These are phyloP conservation scores for Catostylus mosaicus DNA, from an alignment of 30 jellyfish, hydroid and myxozoan species.

Conservation along the genomic window DNA sequence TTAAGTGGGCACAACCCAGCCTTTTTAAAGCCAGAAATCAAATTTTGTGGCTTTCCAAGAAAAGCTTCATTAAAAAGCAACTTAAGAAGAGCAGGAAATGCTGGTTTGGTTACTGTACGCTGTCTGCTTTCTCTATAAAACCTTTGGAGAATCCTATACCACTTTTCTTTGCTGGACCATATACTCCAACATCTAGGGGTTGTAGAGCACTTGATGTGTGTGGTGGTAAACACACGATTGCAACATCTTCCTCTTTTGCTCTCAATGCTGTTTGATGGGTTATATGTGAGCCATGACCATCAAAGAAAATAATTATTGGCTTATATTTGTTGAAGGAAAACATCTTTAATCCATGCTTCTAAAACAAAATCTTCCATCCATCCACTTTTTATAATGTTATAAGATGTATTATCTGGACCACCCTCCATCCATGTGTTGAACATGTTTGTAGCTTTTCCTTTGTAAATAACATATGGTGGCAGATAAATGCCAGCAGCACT, in stretches of 20 bases:
- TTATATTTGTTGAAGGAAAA: constrained; percentile 7
- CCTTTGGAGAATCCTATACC: constrained; percentile 37
- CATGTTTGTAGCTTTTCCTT: constrained; percentile 40
- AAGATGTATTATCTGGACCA: constrained; percentile 34
- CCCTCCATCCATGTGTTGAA: constrained; percentile 37
- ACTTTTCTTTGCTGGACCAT: constrained; percentile 43
- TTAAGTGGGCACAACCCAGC: constrained; percentile 40
- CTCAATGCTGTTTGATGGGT: constrained; percentile 32
- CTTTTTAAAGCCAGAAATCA: constrained; percentile 33
- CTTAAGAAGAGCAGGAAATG: constrained; percentile 39
- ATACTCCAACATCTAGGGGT: constrained; percentile 40
- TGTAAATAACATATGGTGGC: constrained; percentile 65
- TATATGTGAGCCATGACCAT: constrained; percentile 56
- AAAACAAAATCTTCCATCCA: constrained; percentile 46
- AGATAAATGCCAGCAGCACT: constrained; percentile 57
- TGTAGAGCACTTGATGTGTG: constrained; percentile 44
- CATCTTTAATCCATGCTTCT: constrained; percentile 46
- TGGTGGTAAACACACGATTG: constrained; percentile 52
- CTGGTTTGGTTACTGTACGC: constrained; percentile 37
- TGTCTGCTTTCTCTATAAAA: constrained; percentile 40
- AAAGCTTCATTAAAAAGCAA: constrained; percentile 7
- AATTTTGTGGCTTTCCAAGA: constrained; percentile 12
- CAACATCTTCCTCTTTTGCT: constrained; percentile 40
- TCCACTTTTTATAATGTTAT: constrained; percentile 22
- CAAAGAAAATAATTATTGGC: constrained; percentile 20